Evolutionary conservation across 2,113 vertebrate species (phyloP), one percentile per base, ranked within the genome.

Genomic region (Paraplagusia blochii): DNA sequence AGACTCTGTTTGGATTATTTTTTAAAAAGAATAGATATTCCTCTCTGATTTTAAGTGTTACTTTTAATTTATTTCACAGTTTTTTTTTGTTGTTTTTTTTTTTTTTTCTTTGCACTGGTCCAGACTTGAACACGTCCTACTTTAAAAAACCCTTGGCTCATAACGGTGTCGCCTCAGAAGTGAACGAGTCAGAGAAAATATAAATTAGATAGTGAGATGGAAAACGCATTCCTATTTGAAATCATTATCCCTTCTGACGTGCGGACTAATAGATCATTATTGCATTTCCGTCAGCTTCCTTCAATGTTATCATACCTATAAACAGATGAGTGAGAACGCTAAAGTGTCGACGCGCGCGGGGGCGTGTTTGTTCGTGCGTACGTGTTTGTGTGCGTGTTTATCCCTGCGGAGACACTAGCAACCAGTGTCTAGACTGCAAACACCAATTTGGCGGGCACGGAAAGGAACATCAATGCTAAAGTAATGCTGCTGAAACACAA

Each of bases 281-380:
- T 90, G 81, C 84, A 88, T 90, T 88, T 86, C 82, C 74, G 76
- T 87, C 87, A 81, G 82, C 82, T 85, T 78, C 72, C 85, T 85
- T 89, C 89, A 88, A 92, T 90, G 85, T 81, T 81, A 91, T 91
- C 84, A 88, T 74, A 67, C 87, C 85, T 88, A 83, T 87, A 85
- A 90, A 87, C 80, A 83, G 81, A 70, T 59, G 76, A 66, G 72
- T 43, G 70, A 73, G 73, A 63, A 72, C 62, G 79, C 63, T 72
- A 46, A 29, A 29, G 6, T 29, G 22, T 29, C 22, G 22, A 6
- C 22, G 6, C 22, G 6, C 6, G 22, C 6, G 22, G 22, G 22
- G 2, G 22, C 6, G 22, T 29, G 22, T 29, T 29, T 6, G 22
- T 29, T 29, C 22, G 22, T 29, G 22, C 22, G 6, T 29, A 29